Conservation (phyloP, 2,113 vertebrate genomes). For the Alectura lathami region DNA sequence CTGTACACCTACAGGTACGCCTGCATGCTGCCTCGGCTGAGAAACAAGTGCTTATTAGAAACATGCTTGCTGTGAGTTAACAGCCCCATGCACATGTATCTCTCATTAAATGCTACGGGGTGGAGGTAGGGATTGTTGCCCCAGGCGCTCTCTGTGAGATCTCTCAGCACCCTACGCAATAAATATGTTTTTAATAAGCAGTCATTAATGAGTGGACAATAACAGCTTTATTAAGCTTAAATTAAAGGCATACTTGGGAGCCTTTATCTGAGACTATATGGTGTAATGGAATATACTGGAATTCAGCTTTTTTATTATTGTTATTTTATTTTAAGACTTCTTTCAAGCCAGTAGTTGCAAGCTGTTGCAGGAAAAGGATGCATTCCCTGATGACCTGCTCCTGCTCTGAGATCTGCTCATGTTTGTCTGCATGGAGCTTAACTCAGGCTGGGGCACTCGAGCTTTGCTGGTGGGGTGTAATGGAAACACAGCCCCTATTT, state of each 20-base stretch:
- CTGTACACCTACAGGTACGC: background rate
- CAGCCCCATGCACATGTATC: background rate
- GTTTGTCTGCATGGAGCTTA: fast-evolving
- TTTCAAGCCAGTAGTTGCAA: background rate
- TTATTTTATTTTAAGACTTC: background rate
- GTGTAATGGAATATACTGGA: conserved; percentile 48
- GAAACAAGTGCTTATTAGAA: background rate
- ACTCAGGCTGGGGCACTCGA: background rate
- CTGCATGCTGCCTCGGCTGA: background rate
- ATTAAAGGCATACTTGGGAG: conserved; percentile 61
- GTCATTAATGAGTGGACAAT: conserved; percentile 63
- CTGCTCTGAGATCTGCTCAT: background rate
- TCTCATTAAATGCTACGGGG: background rate
- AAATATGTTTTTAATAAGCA: conserved; percentile 63
- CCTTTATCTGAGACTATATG: background rate
- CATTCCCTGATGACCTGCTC: background rate
- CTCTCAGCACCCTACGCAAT: background rate
- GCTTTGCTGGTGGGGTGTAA: background rate
- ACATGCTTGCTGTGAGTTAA: background rate
- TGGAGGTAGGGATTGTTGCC: background rate
- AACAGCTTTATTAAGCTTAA: conserved; percentile 69
- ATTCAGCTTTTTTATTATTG: background rate
- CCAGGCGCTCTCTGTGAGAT: background rate
- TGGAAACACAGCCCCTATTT: fast-evolving
- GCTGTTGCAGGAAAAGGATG: background rate